Evolutionary conservation across 2,113 vertebrate species (phyloP), one percentile per base, ranked within the genome.

Genomic region (Scolopax mira): DNA sequence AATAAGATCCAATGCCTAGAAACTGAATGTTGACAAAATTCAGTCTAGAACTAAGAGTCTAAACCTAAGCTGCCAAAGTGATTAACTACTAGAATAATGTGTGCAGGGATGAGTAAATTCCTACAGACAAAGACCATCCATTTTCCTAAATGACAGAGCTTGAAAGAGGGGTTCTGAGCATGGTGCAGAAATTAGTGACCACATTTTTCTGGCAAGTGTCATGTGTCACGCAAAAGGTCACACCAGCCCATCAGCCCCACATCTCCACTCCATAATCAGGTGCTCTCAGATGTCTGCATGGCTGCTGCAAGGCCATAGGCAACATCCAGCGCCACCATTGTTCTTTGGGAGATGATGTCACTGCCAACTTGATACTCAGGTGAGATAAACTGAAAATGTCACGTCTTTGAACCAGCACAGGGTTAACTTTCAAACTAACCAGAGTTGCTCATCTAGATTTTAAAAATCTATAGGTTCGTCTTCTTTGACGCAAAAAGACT

Each of bases 1-100:
- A 77, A 19, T 42, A 83, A 88, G 67, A 78, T 73, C 27, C 67
- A 90, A 8, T 52, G 64, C 30, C n/a, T 74, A 51, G 67, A 85
- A 93, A 42, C 7, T 90, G 88, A 60, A 90, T 66, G 42, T 90
- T 83, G 82, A 86, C 60, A 91, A 93, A 96, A 93, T 90, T 96
- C 55, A 57, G 44, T 24, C 67, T 71, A 49, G 72, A 93, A 96
- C 78, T 57, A 79, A 87, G 88, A 42, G 27, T 42, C 48, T 62
- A 42, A 90, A 86, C 60, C 81, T 92, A 6, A 84, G 66, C 52
- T 90, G 75, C 71, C 66, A 28, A 44, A 79, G 58, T 95, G 83
- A 93, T 96, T 92, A 93, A 94, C 61, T 84, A 41, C 55, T 64
- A 67, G n/a, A 95, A 86, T 72, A 80, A 85, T 14, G 18, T 55